phyloP scores from a whole-genome alignment of 2,797 vertebrate species.

The Tokudaia muenninki region DNA sequence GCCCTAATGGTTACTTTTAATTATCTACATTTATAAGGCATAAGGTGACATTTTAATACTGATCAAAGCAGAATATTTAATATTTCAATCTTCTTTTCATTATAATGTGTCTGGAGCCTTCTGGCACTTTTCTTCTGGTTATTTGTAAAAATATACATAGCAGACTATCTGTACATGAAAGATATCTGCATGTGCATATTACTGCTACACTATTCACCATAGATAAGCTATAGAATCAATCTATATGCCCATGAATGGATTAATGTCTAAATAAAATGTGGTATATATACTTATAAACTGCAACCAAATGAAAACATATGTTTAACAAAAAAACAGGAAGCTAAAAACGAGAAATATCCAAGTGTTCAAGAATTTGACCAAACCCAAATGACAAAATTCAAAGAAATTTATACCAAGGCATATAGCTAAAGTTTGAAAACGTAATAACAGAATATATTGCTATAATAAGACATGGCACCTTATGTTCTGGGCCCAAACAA shows the following conservation, averaged over 20 bases:
- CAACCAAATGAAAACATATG: not conserved
- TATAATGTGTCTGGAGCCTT: not conserved
- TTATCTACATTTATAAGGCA: not conserved
- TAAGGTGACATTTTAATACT: not conserved
- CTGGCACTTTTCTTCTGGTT: not conserved
- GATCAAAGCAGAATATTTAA: not conserved
- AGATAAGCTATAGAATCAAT: not conserved
- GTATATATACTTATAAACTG: not conserved
- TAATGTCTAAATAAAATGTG: not conserved
- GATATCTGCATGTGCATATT: not conserved
- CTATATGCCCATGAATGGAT: not conserved
- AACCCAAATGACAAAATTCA: not conserved
- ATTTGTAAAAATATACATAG: not conserved
- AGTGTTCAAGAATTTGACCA: not conserved
- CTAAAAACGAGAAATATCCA: not conserved
- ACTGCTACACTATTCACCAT: not conserved
- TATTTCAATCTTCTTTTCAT: not conserved
- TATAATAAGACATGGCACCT: not conserved
- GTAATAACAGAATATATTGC: slow-evolving; percentile 14
- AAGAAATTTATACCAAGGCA: not conserved
- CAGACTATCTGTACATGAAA: not conserved
- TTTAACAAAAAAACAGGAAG: not conserved
- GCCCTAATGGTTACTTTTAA: not conserved
- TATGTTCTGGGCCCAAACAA: not conserved
- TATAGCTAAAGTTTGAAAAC: slow-evolving; percentile 44